These are phyloP conservation scores for Choristoneura fumiferana DNA, from an alignment of 1,140 invertebrate genomes.

Conservation along the genomic window DNA sequence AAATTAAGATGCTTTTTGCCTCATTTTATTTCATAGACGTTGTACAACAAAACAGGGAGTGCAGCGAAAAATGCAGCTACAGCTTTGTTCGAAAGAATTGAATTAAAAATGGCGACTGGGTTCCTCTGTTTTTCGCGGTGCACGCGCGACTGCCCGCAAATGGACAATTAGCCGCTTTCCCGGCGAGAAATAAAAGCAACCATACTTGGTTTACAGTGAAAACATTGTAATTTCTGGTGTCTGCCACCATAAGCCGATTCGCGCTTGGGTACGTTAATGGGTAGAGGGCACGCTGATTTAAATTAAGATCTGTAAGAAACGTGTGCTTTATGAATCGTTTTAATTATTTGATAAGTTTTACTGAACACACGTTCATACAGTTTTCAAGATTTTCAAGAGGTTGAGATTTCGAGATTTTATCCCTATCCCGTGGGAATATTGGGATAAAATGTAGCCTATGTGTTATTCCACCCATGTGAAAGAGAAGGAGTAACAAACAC, in stretches of 20 bases:
- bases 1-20: constrained; percentile 58
- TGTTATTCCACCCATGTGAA: too few species aligned
- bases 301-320: too few species aligned
- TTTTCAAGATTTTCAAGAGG: too few species aligned
- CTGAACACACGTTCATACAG: too few species aligned
- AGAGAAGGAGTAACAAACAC: too few species aligned
- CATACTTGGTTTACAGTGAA: constrained; percentile 40
- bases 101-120: constrained; percentile 65
- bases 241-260: neutral
- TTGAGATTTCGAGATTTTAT: too few species aligned
- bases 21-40: constrained; percentile 53
- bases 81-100: constrained; percentile 67
- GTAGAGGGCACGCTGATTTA: too few species aligned
- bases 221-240: constrained; percentile 48
- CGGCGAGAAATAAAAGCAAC: constrained; percentile 44
- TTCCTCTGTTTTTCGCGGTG: constrained; percentile 58
- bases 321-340: too few species aligned
- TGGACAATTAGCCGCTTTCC: constrained; percentile 62
- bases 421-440: too few species aligned
- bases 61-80: constrained; percentile 62
- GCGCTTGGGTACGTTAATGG: neutral
- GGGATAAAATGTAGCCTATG: too few species aligned
- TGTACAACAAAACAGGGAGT: constrained; percentile 53
- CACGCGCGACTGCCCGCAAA: constrained; percentile 63
- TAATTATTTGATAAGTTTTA: too few species aligned